Conservation (phyloP, 92 coral and sea anemone genomes). For the Blastomussa wellsi region DNA sequence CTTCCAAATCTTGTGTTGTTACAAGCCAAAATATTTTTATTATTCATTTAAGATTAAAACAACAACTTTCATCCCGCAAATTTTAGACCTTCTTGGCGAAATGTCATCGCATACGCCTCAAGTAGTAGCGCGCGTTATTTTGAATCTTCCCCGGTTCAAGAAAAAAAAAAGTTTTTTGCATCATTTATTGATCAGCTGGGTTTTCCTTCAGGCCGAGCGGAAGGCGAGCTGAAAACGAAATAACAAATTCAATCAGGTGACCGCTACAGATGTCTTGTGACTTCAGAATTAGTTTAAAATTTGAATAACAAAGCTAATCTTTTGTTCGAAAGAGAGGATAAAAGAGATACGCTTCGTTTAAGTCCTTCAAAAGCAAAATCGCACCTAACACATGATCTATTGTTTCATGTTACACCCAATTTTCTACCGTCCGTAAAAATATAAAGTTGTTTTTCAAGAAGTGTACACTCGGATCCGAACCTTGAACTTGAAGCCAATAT, state of each 20-base stretch:
- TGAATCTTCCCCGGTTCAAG: not conserved
- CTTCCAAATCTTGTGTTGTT: not conserved
- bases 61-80: not conserved
- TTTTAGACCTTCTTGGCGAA: not conserved
- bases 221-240: not conserved
- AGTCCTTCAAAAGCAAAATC: not conserved
- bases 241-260: conserved; percentile 15
- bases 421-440: not conserved
- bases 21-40: not conserved
- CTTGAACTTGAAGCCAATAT: conserved; percentile 15
- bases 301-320: not conserved
- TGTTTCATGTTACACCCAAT: not conserved
- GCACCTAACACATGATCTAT: not conserved
- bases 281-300: not conserved
- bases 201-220: conserved; percentile 15
- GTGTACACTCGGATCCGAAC: conserved; percentile 3
- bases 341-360: not conserved
- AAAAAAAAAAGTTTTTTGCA: not conserved
- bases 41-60: not conserved
- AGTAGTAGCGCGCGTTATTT: not conserved
- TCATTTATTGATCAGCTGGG: conserved; percentile 22
- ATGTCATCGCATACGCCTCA: not conserved
- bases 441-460: not conserved
- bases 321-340: not conserved
- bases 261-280: conserved; percentile 27